phyloP scores from a whole-genome alignment of 1,140 invertebrate species.

The Leptopilina boulardi region DNA sequence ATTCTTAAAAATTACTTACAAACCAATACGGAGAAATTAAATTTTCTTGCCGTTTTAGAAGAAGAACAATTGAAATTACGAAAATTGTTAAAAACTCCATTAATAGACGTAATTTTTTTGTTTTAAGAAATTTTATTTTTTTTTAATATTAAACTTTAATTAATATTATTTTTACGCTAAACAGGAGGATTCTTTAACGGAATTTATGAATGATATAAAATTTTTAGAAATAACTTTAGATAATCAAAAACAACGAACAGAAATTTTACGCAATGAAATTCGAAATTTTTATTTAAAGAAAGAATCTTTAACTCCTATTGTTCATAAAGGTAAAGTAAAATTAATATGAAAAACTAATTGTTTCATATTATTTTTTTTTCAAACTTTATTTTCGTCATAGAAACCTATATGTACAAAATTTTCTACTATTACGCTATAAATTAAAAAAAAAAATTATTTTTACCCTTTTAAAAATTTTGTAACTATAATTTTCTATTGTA shows the following conservation, averaged over 20 bases:
- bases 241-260: constrained; percentile 59
- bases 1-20: constrained; percentile 73
- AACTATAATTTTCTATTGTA: too few species aligned
- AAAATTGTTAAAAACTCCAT: constrained; percentile 64
- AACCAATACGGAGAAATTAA: constrained; percentile 78
- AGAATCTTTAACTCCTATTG: constrained; percentile 50
- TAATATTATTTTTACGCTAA: too few species aligned
- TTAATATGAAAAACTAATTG: too few species aligned
- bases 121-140: constrained; percentile 56
- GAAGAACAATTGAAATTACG: constrained; percentile 76
- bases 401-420: too few species aligned
- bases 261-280: constrained; percentile 61
- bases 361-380: too few species aligned
- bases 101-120: constrained; percentile 56
- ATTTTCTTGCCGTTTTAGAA: constrained; percentile 76
- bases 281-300: constrained; percentile 61
- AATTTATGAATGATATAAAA: constrained; percentile 54
- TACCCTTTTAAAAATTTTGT: too few species aligned
- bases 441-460: too few species aligned
- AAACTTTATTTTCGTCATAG: too few species aligned
- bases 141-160: too few species aligned
- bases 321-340: constrained; percentile 13
- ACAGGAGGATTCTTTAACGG: constrained; percentile 36
- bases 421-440: too few species aligned
- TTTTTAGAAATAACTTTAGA: constrained; percentile 57